Evolutionary conservation across 2,797 vertebrate genomes (phyloP).

Genomic region (Chelon labrosus): DNA sequence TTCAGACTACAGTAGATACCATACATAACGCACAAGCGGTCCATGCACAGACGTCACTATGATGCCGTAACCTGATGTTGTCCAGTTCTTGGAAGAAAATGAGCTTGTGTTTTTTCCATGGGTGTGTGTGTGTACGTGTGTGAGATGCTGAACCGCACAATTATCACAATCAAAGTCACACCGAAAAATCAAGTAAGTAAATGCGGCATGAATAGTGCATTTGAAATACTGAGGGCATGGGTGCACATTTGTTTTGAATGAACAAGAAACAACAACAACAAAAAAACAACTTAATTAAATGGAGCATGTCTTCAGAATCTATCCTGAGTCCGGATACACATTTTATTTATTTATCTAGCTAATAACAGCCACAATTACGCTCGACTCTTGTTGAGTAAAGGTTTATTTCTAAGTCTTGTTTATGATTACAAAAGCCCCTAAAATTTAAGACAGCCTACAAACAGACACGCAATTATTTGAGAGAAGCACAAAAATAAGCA

Average conservation of each 20-base stretch:
- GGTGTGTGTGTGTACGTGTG: neutral
- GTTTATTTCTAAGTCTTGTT: neutral
- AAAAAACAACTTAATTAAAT: too few relatives aligned
- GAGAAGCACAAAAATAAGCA: neutral
- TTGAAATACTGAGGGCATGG: constrained; percentile 8
- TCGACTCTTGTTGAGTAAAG: neutral
- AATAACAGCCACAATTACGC: too few relatives aligned
- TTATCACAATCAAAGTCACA: neutral
- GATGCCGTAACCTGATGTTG: neutral
- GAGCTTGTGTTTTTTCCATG: neutral
- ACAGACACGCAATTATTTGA: constrained; percentile 22
- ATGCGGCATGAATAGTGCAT: too few relatives aligned
- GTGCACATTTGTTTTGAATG: too few relatives aligned
- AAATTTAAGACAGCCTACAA: neutral
- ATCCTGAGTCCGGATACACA: too few relatives aligned
- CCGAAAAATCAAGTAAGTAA: neutral
- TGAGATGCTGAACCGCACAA: neutral
- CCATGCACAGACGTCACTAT: neutral
- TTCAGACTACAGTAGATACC: neutral
- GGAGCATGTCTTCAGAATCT: too few relatives aligned
- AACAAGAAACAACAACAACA: too few relatives aligned
- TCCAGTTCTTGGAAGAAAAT: neutral
- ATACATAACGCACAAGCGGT: neutral
- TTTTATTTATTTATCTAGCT: too few relatives aligned
- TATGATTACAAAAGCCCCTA: too few relatives aligned